Evolutionary conservation across 1,140 invertebrate genomes (phyloP).

Genomic region (Latrodectus geometricus): DNA sequence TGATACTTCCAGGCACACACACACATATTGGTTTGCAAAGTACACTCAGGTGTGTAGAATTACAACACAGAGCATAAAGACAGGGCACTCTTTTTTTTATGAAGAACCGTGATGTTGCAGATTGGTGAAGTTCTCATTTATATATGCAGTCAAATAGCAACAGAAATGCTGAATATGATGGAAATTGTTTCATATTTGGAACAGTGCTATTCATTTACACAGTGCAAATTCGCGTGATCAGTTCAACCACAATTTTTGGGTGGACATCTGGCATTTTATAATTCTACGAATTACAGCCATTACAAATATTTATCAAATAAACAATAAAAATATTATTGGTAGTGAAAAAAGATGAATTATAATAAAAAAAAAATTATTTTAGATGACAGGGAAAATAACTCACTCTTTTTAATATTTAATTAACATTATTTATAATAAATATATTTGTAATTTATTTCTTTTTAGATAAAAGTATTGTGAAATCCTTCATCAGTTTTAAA

Average conservation of each 20-base stretch:
- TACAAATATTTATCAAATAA: too few species aligned
- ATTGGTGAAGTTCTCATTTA: background rate
- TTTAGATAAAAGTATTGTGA: too few species aligned
- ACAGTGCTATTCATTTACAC: slow-evolving; percentile 36
- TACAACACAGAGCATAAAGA: slow-evolving; percentile 27
- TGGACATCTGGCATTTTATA: slow-evolving; percentile 45
- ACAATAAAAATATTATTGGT: too few species aligned
- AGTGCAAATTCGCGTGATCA: slow-evolving; percentile 45
- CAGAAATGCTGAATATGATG: background rate
- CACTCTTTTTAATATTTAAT: too few species aligned
- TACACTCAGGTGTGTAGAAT: slow-evolving; percentile 39
- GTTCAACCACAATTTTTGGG: slow-evolving; percentile 54
- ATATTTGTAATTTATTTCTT: too few species aligned
- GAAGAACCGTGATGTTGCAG: slow-evolving; percentile 5
- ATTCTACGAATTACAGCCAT: too few species aligned
- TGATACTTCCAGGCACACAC: background rate
- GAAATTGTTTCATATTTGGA: background rate
- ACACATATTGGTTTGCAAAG: slow-evolving; percentile 47
- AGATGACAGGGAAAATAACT: too few species aligned
- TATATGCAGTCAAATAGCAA: slow-evolving; percentile 55
- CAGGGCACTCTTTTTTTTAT: slow-evolving; percentile 41
- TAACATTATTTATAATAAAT: too few species aligned
- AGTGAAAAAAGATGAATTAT: too few species aligned
- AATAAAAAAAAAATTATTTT: too few species aligned
- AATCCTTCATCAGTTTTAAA: too few species aligned